Conservation (phyloP, 2,888 invertebrate genomes). For the Drosophila pegasa region DNA sequence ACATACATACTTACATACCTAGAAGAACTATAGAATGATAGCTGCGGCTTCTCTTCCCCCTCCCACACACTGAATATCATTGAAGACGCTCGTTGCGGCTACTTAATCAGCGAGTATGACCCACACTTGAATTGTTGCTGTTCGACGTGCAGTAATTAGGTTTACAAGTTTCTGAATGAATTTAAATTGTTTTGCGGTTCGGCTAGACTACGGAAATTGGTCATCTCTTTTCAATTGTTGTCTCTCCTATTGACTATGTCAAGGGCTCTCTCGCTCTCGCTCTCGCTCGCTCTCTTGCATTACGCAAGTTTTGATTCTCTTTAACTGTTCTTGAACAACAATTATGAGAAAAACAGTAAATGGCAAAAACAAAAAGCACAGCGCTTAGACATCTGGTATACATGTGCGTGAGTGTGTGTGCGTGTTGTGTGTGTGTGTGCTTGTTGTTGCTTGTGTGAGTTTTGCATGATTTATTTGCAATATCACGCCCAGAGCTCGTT, state of each 20-base stretch:
- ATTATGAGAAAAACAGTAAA: slow-evolving; percentile 33
- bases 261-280: slow-evolving; percentile 46
- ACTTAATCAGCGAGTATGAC: slow-evolving; percentile 6
- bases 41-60: slow-evolving; percentile 2
- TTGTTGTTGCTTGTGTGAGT: slow-evolving; percentile 16
- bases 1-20: not conserved
- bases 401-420: not conserved
- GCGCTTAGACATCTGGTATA: slow-evolving; percentile 5
- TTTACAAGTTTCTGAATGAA: slow-evolving; percentile 68
- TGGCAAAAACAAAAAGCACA: slow-evolving; percentile 18
- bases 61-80: slow-evolving; percentile 62
- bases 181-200: slow-evolving; percentile 67
- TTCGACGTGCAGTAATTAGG: slow-evolving; percentile 59
- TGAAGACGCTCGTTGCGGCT: slow-evolving; percentile 38
- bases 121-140: slow-evolving; percentile 27
- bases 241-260: slow-evolving; percentile 56
- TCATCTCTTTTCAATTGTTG: slow-evolving; percentile 11
- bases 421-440: not conserved
- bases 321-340: slow-evolving; percentile 39
- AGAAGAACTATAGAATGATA: not conserved
- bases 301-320: slow-evolving; percentile 58
- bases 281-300: slow-evolving; percentile 44
- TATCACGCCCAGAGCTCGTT: slow-evolving; percentile 37
- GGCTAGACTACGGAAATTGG: not conserved
- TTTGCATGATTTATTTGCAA: slow-evolving; percentile 50